Percentiles rank a stretch among this genome's conserved stretches.
These are phyloP conservation scores for Heliopora coerulea DNA, from an alignment of 92 coral and sea anemone genomes.

Conservation along the genomic window DNA sequence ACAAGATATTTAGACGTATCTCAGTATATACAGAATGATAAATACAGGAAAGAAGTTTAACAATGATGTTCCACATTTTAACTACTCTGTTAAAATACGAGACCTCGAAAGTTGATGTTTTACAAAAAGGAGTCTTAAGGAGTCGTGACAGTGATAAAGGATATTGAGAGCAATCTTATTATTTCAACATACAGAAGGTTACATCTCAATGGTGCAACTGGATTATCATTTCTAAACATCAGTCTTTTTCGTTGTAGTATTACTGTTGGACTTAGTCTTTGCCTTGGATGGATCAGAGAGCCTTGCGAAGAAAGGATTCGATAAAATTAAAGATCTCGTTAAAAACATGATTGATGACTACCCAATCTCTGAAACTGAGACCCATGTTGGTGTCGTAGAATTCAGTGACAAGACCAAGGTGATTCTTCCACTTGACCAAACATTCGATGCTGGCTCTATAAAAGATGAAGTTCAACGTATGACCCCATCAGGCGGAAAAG, in stretches of 20 bases:
- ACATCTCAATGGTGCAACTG: too few species aligned
- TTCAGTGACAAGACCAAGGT: slow-evolving; percentile 59
- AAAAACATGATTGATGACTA: slow-evolving; percentile 53
- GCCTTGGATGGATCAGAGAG: slow-evolving; percentile 72
- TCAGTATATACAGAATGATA: too few species aligned
- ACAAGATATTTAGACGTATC: too few species aligned
- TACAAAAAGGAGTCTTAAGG: too few species aligned
- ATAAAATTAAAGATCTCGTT: slow-evolving; percentile 54
- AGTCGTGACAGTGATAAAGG: too few species aligned
- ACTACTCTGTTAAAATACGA: too few species aligned
- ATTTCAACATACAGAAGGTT: too few species aligned
- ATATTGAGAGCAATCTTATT: too few species aligned
- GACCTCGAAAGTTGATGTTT: too few species aligned
- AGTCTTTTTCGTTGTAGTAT: slow-evolving; percentile 48
- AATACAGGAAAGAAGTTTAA: too few species aligned
- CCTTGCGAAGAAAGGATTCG: slow-evolving; percentile 52
- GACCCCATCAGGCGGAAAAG: slow-evolving; percentile 56
- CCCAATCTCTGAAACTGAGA: slow-evolving; percentile 59
- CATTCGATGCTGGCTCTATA: slow-evolving; percentile 44
- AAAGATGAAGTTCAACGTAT: slow-evolving; percentile 42
- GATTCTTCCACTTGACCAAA: slow-evolving; percentile 50
- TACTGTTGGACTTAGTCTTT: slow-evolving; percentile 84
- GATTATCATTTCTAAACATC: not conserved
- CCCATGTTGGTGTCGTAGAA: slow-evolving; percentile 72
- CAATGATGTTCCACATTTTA: too few species aligned